A percentile compares a stretch with the other conserved stretches of the same genome.
Conservation (phyloP, 2,113 vertebrate genomes). For the Eptesicus fuscus region DNA sequence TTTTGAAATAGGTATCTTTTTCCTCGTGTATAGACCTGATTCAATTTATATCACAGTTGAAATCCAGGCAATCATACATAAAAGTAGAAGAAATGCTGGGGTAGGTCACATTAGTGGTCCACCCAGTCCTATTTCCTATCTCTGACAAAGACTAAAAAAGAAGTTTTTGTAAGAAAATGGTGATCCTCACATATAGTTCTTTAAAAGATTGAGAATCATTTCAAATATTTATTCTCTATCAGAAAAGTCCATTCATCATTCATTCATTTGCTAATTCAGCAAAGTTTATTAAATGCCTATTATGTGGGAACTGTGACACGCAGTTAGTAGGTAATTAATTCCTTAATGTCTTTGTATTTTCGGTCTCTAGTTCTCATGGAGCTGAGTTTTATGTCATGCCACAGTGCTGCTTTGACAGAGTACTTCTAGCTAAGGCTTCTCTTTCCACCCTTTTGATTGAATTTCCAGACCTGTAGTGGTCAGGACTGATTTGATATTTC, state of each 20-base stretch:
- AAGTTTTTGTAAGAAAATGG: neutral
- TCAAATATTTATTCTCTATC: neutral
- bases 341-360: neutral
- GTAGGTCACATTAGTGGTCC: no score
- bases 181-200: neutral
- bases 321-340: neutral
- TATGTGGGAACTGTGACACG: neutral
- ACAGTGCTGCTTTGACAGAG: neutral
- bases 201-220: neutral
- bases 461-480: neutral
- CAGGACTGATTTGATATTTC: neutral
- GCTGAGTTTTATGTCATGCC: neutral
- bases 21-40: neutral
- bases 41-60: neutral
- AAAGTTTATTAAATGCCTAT: neutral
- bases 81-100: neutral
- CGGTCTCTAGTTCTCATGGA: rapidly evolving
- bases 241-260: neutral
- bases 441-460: neutral
- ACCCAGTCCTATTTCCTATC: neutral
- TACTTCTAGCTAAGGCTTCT: neutral
- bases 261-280: neutral
- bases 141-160: neutral
- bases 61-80: neutral
- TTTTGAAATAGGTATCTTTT: neutral